Evolutionary conservation across 1,140 invertebrate genomes (phyloP), one percentile per base, ranked within the genome.

Genomic region (Uloborus diversus): DNA sequence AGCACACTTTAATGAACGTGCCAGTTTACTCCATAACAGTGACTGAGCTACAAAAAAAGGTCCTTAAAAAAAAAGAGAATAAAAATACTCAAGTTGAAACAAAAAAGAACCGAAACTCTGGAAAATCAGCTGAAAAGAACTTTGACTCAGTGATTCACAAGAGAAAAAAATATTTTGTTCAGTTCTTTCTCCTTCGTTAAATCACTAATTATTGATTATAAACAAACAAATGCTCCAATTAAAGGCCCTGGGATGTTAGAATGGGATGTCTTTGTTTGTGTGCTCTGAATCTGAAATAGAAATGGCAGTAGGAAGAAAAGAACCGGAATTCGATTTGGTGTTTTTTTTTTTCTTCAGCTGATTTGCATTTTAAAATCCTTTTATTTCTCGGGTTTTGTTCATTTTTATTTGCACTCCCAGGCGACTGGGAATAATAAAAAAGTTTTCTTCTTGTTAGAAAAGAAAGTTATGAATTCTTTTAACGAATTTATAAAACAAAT

Each of bases 191-290:
- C 42, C 57, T 73, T 73, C 33, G 69, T 73, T 61, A 59, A 42
- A 37, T 73, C 69, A 73, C 56, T 73, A 73, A 73, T 73, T 73
- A 73, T 73, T 73, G 69, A 73, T 73, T 73, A 73, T 61, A 73
- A 73, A 73, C 69, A 73, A 73, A 73, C 69, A 73, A 61, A 73
- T 73, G 57, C 69, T 47, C 35, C 69, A 73, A 73, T 73, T 73
- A 73, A 73, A 73, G 30, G 69, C 14, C 69, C 30, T 51, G 37
- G 33, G 59, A 73, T 73, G 69, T 27, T 61, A 73, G 61, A 61
- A 42, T 42, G 25, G 32, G 14, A 27, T 35, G 53, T 37, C 47
- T 73, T 73, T 53, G 59, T 61, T 53, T 49, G 35, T 57, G 25
- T 61, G 56, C 69, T 73, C 4, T 2, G 53, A 17, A 61, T 47